Evolutionary conservation across 2,797 vertebrate species (phyloP).

Genomic region (Syngnathus rostellatus): DNA sequence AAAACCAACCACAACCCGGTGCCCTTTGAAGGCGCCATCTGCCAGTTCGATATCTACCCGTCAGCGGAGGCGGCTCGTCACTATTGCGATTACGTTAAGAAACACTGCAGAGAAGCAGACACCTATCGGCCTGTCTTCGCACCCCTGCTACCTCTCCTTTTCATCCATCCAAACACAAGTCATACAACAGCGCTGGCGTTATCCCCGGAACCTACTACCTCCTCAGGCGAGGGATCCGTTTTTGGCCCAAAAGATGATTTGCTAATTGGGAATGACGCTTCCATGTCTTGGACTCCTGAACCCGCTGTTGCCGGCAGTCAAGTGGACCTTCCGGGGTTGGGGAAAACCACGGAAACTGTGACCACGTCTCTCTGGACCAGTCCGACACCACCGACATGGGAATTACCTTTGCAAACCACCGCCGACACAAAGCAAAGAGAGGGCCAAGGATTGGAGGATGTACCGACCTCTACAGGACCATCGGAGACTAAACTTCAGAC

Average conservation of each 20-base stretch:
- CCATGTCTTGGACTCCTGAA: constrained; percentile 22
- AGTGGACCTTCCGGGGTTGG: constrained; percentile 35
- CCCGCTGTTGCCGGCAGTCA: constrained; percentile 25
- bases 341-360: constrained; percentile 45
- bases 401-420: constrained; percentile 22
- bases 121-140: constrained; percentile 75
- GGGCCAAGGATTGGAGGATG: constrained; percentile 13
- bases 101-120: constrained; percentile 88
- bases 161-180: constrained; percentile 63
- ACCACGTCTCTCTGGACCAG: constrained; percentile 40
- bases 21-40: constrained; percentile 92
- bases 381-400: constrained; percentile 22
- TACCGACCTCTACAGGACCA: constrained; percentile 30
- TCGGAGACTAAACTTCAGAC: constrained; percentile 30
- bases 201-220: constrained; percentile 33
- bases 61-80: constrained; percentile 89
- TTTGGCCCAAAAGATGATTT: constrained; percentile 21
- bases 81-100: constrained; percentile 96
- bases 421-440: constrained; percentile 23
- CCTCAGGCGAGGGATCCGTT: constrained; percentile 30
- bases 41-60: constrained; percentile 95
- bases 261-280: constrained; percentile 30
- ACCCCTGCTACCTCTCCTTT: constrained; percentile 71
- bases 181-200: constrained; percentile 30
- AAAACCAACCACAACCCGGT: constrained; percentile 83